Conservation (phyloP, 2,888 invertebrate species). For the Herminia tarsipennalis region DNA sequence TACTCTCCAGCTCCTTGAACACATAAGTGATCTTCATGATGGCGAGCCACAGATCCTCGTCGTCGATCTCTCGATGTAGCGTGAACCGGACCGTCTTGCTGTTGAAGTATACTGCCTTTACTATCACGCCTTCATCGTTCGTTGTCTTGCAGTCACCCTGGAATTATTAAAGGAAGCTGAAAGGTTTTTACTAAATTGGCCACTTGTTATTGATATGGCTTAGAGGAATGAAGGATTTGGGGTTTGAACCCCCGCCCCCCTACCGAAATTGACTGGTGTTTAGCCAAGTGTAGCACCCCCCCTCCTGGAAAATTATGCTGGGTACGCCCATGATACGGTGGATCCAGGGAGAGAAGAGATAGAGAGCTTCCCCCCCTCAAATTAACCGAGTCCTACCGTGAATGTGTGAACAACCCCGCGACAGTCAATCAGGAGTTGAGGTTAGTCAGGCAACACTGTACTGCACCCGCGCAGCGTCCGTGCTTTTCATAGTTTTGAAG, state of each 20-base stretch:
- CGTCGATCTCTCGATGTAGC: slow-evolving; percentile 89
- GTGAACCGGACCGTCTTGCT: slow-evolving; percentile 88
- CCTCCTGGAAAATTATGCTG: not conserved
- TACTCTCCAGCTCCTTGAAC: slow-evolving; percentile 86
- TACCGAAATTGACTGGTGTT: not conserved
- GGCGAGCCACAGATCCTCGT: slow-evolving; percentile 87
- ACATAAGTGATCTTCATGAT: slow-evolving; percentile 90
- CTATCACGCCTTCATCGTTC: slow-evolving; percentile 78
- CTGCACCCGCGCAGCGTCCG: too few species aligned
- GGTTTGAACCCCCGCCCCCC: not conserved
- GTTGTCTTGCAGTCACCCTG: slow-evolving; percentile 76
- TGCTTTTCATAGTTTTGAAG: too few species aligned
- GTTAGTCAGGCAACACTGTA: too few species aligned
- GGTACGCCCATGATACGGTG: too few species aligned
- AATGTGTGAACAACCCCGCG: too few species aligned
- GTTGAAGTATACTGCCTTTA: slow-evolving; percentile 87
- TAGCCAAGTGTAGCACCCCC: not conserved
- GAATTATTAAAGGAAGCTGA: not conserved
- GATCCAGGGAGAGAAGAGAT: too few species aligned
- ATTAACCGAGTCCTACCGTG: too few species aligned
- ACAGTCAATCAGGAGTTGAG: too few species aligned
- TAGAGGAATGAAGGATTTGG: not conserved
- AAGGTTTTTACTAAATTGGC: not conserved
- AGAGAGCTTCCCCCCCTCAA: too few species aligned
- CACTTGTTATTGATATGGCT: not conserved